Evolutionary conservation across 2,113 vertebrate species (phyloP).

Genomic region (Loxodonta africana): DNA sequence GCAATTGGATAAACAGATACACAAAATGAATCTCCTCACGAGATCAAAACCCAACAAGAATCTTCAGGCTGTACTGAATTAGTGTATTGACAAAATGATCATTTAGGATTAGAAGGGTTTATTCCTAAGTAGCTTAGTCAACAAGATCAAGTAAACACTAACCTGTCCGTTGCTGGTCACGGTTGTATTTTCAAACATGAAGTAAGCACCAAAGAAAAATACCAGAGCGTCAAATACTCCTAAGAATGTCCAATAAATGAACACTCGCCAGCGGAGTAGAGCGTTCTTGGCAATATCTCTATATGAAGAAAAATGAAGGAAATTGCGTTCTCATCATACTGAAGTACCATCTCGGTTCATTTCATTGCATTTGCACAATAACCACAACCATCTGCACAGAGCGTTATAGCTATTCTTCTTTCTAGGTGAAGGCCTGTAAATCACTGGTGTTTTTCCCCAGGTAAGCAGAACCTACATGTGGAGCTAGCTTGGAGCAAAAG

Average conservation of each 20-base stretch:
- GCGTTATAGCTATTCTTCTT: not conserved
- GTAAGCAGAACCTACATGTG: not conserved
- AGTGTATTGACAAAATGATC: not conserved
- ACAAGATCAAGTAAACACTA: slow-evolving; percentile 66
- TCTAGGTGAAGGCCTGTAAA: not conserved
- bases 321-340: not conserved
- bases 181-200: slow-evolving; percentile 96
- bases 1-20: not conserved
- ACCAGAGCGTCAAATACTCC: slow-evolving; percentile 96
- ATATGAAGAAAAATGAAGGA: slow-evolving; percentile 36
- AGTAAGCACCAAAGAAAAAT: slow-evolving; percentile 99
- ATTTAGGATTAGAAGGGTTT: rapidly evolving
- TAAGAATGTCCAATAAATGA: slow-evolving; percentile 97
- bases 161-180: slow-evolving; percentile 99
- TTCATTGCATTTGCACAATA: not conserved
- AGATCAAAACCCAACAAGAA: not conserved
- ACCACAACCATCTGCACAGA: not conserved
- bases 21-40: not conserved
- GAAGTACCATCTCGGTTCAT: not conserved
- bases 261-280: slow-evolving; percentile 94
- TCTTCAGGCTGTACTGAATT: not conserved
- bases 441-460: not conserved
- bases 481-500: not conserved
- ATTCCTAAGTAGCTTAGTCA: not conserved
- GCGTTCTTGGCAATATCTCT: slow-evolving; percentile 98